Percentiles rank a stretch among this genome's conserved stretches.
These are phyloP conservation scores for Cephus pulcher DNA, from an alignment of 2,888 invertebrate genomes.

Conservation along the genomic window DNA sequence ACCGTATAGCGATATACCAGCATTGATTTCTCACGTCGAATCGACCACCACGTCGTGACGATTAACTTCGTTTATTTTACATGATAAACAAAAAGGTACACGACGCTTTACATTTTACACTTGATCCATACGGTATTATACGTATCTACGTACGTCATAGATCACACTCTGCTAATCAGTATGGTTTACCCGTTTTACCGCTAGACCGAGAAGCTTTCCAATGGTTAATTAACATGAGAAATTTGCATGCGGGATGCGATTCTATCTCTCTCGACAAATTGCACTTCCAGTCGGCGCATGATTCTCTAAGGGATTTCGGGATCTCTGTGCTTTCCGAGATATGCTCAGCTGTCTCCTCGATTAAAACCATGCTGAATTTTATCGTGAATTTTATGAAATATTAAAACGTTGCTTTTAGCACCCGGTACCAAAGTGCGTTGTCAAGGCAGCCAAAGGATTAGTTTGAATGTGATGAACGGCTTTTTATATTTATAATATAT, in stretches of 20 bases:
- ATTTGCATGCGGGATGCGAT: slow-evolving; percentile 53
- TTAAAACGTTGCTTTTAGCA: not conserved
- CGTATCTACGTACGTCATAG: not conserved
- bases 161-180: not conserved
- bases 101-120: not conserved
- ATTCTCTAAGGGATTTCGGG: slow-evolving; percentile 16
- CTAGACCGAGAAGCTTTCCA: slow-evolving; percentile 21
- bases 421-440: not conserved
- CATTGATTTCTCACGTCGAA: not conserved
- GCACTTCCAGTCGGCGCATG: not conserved
- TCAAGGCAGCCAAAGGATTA: not conserved
- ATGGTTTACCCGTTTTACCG: not conserved
- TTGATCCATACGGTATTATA: not conserved
- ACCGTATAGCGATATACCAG: not conserved
- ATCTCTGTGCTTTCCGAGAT: not conserved
- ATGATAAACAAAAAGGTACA: not conserved
- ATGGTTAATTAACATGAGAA: slow-evolving; percentile 56
- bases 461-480: not conserved
- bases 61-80: not conserved
- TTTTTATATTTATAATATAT: not conserved
- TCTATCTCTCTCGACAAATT: slow-evolving; percentile 6
- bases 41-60: not conserved
- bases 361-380: not conserved
- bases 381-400: not conserved
- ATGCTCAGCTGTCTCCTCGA: not conserved